Evolutionary conservation across 2,888 invertebrate species (phyloP).

Genomic region (Drosophila basisetae): DNA sequence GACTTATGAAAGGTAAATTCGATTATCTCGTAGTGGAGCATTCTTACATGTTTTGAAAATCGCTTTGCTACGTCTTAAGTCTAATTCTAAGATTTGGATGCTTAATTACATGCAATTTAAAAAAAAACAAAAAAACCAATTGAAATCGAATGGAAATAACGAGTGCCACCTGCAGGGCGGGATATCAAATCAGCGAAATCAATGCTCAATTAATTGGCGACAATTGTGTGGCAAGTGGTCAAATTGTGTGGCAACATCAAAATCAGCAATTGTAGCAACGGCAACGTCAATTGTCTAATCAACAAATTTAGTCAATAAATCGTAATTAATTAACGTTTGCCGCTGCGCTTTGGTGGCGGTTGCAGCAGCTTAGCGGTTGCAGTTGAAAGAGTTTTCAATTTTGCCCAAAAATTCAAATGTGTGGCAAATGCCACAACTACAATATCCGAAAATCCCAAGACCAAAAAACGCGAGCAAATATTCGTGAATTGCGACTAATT

Average conservation of each 20-base stretch:
- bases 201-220: conserved; percentile 79
- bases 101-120: conserved; percentile 15
- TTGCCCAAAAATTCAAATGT: conserved; percentile 44
- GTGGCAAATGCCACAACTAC: conserved; percentile 36
- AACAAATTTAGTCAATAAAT: conserved; percentile 85
- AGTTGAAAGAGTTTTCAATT: conserved; percentile 63
- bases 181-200: conserved; percentile 74
- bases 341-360: conserved; percentile 39
- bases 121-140: conserved; percentile 22
- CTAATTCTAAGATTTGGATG: not conserved
- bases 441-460: conserved; percentile 7
- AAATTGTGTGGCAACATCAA: conserved; percentile 76
- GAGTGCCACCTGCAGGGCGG: conserved; percentile 78
- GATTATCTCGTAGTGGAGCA: not conserved
- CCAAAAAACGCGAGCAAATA: conserved; percentile 50
- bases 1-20: not conserved
- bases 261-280: conserved; percentile 54
- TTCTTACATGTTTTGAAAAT: not conserved
- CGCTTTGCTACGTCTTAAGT: not conserved
- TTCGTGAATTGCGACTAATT: conserved; percentile 75
- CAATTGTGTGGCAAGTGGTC: conserved; percentile 74
- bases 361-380: conserved; percentile 23
- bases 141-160: conserved; percentile 39
- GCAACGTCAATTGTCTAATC: conserved; percentile 82
- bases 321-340: conserved; percentile 85